Conservation (phyloP, 2,888 invertebrate genomes). For the Ectemnius continuus region DNA sequence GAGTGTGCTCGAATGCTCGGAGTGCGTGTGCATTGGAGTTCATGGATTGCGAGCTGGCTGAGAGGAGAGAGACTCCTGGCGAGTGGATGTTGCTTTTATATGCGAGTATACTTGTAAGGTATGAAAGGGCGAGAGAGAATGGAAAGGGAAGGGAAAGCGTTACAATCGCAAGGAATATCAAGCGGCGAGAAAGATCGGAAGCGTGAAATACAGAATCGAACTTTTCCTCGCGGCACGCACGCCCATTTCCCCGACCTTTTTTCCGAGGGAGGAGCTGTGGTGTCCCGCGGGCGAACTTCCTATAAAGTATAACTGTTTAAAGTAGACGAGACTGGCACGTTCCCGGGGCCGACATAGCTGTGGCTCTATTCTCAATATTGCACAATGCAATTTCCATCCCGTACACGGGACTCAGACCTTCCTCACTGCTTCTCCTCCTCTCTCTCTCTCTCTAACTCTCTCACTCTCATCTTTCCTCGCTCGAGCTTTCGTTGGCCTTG, state of each 20-base stretch:
- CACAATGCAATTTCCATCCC: conserved; percentile 72
- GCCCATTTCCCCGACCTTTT: conserved; percentile 31
- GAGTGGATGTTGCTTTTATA: no score
- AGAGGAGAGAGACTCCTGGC: no score
- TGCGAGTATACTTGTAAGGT: no score
- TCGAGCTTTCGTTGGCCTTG: neutral
- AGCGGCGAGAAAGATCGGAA: neutral
- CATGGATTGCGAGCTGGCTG: no score
- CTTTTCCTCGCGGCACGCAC: conserved; percentile 26
- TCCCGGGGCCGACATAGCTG: conserved; percentile 40
- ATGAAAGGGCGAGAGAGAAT: no score
- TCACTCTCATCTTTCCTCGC: neutral
- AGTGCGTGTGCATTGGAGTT: no score
- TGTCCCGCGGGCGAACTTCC: conserved; percentile 28
- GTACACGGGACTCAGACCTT: conserved; percentile 41
- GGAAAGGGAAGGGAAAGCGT: neutral
- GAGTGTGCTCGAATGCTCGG: no score
- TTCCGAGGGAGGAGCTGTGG: conserved; percentile 33
- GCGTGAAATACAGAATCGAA: conserved; percentile 40
- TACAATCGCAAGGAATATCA: neutral
- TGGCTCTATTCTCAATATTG: conserved; percentile 69
- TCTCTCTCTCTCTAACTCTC: neutral
- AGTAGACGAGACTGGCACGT: conserved; percentile 44
- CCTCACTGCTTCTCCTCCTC: neutral
- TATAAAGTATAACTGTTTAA: conserved; percentile 50